phyloP scores from a whole-genome alignment of 2,888 invertebrate species.

The Protodeltote pygarga region DNA sequence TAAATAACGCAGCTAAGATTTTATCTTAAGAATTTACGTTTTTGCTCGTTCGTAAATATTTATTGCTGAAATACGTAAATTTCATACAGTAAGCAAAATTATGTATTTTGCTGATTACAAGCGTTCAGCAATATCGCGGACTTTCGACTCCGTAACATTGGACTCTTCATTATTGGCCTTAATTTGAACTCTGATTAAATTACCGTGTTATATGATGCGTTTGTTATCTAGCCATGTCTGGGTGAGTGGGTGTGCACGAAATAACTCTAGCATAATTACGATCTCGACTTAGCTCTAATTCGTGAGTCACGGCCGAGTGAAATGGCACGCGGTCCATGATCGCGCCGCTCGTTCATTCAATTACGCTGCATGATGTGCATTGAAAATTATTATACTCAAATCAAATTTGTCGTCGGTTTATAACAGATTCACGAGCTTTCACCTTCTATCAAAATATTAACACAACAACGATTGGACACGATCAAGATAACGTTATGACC shows the following conservation, averaged over 20 bases:
- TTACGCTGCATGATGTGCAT: slow-evolving; percentile 79
- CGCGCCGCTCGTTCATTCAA: slow-evolving; percentile 73
- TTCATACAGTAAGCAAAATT: slow-evolving; percentile 32
- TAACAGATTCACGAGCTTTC: slow-evolving; percentile 66
- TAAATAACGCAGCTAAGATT: slow-evolving; percentile 23
- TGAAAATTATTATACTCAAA: slow-evolving; percentile 65
- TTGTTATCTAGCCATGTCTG: slow-evolving; percentile 61
- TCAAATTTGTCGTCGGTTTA: slow-evolving; percentile 65
- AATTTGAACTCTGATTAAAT: slow-evolving; percentile 74
- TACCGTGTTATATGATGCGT: slow-evolving; percentile 67
- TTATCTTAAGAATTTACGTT: slow-evolving; percentile 14
- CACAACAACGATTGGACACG: slow-evolving; percentile 52
- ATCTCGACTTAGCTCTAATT: slow-evolving; percentile 82
- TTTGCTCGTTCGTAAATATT: slow-evolving; percentile 42
- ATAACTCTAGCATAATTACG: slow-evolving; percentile 80
- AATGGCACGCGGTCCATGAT: slow-evolving; percentile 78
- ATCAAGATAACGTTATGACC: slow-evolving; percentile 56
- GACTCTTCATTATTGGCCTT: slow-evolving; percentile 64
- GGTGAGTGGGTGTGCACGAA: slow-evolving; percentile 77
- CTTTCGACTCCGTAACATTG: slow-evolving; percentile 41
- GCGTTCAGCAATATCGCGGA: slow-evolving; percentile 36
- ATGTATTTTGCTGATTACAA: slow-evolving; percentile 29
- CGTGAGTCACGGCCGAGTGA: slow-evolving; percentile 84
- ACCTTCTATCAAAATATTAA: slow-evolving; percentile 66
- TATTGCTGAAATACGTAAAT: slow-evolving; percentile 40